Evolutionary conservation across 2,888 invertebrate species (phyloP), one percentile per base, ranked within the genome.

Genomic region (Willowsia nigromaculata): DNA sequence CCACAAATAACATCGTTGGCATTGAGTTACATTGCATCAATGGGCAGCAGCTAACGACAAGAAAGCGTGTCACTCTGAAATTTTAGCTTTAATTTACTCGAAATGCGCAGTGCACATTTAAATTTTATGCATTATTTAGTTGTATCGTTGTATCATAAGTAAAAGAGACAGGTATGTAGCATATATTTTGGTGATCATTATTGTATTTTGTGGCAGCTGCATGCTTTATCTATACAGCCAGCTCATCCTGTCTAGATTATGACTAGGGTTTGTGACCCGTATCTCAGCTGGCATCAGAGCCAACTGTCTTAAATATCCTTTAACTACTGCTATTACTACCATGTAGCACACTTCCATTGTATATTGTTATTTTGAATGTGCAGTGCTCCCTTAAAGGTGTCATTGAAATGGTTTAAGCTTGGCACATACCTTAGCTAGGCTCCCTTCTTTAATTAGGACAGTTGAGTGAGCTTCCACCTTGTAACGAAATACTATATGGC

Each of bases 221-320:
- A 50, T 56, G 25, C 22, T 74, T 71, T 74, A 81, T 71, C 71
- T 68, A 43, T 33, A 65, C 65, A 47, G 78, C 25, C 50, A 59
- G 59, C 80, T 87, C 80, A 87, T 87, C 53, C 80, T 87, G 80
- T 43, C 71, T 71, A 81, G 47, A 65, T 81, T 81, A 37, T 68
- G 86, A 43, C 76, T 56, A 7, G 81, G 62, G 43, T 13, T 83
- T 65, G 30, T 85, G 85, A 78, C 86, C 50, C 65, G 50, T 85
- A 85, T 85, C 85, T 84, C 37, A 59, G 33, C 81, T 87, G 87
- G 81, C 87, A 87, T 87, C 87, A 78, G 11, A 65, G n/a, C 65
- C 81, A 37, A 87, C 80, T 81, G 71, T 81, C 62, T 76, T 59
- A 62, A 59, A 33, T 68, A 50, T 50, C 53, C n/a, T 81, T 62